Percentiles rank a stretch among this genome's conserved stretches.
Conservation (phyloP, 2,888 invertebrate genomes). For the Lithophane leautieri region DNA sequence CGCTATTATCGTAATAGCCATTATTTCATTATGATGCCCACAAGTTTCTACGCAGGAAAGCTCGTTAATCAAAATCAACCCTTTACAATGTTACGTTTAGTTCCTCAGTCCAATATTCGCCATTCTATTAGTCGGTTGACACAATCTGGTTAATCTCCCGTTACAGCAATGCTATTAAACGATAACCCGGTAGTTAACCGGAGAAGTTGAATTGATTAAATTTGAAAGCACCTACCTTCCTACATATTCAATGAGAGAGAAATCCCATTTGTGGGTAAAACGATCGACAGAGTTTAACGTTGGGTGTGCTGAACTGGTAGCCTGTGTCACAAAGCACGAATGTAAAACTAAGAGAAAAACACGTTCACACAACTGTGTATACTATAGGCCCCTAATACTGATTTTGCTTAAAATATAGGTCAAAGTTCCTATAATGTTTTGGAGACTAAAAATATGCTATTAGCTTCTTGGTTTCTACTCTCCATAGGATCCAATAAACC, state of each 20-base stretch:
- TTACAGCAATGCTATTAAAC: slow-evolving; percentile 63
- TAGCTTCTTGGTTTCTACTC: slow-evolving; percentile 31
- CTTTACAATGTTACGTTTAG: slow-evolving; percentile 36
- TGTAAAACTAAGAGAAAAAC: slow-evolving; percentile 29
- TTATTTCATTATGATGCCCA: slow-evolving; percentile 49
- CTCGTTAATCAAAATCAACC: slow-evolving; percentile 55
- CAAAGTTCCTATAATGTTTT: slow-evolving; percentile 38
- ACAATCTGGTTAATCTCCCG: slow-evolving; percentile 45
- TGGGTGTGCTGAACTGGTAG: slow-evolving; percentile 16
- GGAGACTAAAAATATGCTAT: slow-evolving; percentile 44
- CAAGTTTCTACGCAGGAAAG: slow-evolving; percentile 42
- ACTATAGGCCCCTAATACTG: slow-evolving; percentile 34
- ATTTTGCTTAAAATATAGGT: slow-evolving; percentile 54
- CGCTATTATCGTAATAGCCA: slow-evolving; percentile 45
- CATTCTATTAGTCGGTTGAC: slow-evolving; percentile 43
- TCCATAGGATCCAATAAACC: slow-evolving; percentile 28
- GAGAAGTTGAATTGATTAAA: slow-evolving; percentile 69
- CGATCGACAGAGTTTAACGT: slow-evolving; percentile 42
- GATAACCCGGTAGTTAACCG: slow-evolving; percentile 63
- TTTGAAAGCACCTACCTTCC: slow-evolving; percentile 60
- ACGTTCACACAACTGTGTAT: slow-evolving; percentile 16
- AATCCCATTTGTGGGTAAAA: slow-evolving; percentile 59
- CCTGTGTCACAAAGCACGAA: not conserved
- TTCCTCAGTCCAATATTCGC: slow-evolving; percentile 43
- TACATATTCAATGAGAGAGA: slow-evolving; percentile 52